Evolutionary conservation across 30 jellyfish, hydroid and myxozoan genomes (phyloP).

Genomic region (Aurelia sp.): DNA sequence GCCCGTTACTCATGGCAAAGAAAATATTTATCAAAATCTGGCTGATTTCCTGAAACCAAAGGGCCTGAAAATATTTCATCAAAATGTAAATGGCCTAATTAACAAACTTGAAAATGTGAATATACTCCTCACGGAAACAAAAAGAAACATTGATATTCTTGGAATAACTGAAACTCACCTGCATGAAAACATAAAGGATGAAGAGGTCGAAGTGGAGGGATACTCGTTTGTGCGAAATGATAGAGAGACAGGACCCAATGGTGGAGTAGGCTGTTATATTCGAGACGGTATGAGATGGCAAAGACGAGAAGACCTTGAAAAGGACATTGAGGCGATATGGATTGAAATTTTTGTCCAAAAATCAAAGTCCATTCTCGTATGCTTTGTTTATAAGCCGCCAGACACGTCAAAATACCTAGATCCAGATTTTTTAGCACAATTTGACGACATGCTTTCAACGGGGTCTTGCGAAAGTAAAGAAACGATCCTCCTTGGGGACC

Average conservation of each 20-base stretch:
- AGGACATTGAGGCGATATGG: slow-evolving; percentile 9
- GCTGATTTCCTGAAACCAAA: too few species aligned
- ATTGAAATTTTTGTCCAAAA: slow-evolving; percentile 8
- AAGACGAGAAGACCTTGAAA: slow-evolving; percentile 27
- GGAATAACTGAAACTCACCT: too few species aligned
- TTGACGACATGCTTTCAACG: slow-evolving; percentile 1
- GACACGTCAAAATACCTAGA: slow-evolving; percentile 13
- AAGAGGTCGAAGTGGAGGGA: too few species aligned
- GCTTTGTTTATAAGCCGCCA: slow-evolving; percentile 42
- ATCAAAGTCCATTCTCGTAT: slow-evolving; percentile 16
- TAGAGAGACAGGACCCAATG: slow-evolving; percentile 26
- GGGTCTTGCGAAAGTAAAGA: neutral
- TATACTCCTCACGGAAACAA: too few species aligned
- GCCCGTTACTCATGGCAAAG: too few species aligned
- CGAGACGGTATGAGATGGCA: slow-evolving; percentile 22
- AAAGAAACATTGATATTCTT: too few species aligned
- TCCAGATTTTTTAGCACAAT: slow-evolving; percentile 35
- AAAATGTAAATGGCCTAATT: too few species aligned
- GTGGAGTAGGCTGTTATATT: slow-evolving; percentile 31
- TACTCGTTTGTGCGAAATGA: too few species aligned
- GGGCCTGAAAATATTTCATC: too few species aligned
- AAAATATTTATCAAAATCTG: too few species aligned
- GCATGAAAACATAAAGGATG: too few species aligned
- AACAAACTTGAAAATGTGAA: too few species aligned
- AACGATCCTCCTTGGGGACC: slow-evolving; percentile 55